Evolutionary conservation across 2,797 vertebrate genomes (phyloP), one percentile per base, ranked within the genome.

Genomic region (Margarornis squamiger): DNA sequence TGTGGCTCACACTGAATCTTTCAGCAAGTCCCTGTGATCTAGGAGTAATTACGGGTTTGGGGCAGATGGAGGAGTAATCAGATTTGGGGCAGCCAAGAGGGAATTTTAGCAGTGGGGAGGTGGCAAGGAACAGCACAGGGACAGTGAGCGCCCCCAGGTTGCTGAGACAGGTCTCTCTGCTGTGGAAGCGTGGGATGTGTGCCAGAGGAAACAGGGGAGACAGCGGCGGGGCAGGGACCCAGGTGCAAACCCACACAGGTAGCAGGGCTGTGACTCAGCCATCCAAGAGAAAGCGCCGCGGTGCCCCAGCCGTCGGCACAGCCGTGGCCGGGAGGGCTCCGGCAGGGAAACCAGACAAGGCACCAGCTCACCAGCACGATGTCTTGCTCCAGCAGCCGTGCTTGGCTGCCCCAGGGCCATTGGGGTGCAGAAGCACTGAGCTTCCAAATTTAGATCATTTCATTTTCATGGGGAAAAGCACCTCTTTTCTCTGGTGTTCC

Each of bases 181-280:
- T 39, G 34, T 0, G 1, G 21, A 19, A 24, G 27, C 2, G 12
- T 15, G 54, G 88, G 63, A 72, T 7, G 12, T 12, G 46, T 26
- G 55, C 81, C 79, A 10, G 83, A 92, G 97, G 96, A 97, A 97
- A 48, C 6, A 7, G 61, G 3, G 58, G 93, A 97, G 96, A 97
- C 95, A 0, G 90, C 12, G 36, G 86, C 9, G 0, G 74, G 82
- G 79, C 88, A 34, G 62, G 76, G 43, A 38, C 34, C 80, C 89
- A 92, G 92, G 90, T 96, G 94, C 19, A 41, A 90, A 72, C 75
- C 45, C 3, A 7, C 3, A 2, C 68, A 68, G 81, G 86, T 95
- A 93, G 86, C 51, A 11, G 85, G 67, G 88, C 72, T 1, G 10
- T 97, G 97, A 97, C 73, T 97, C 96, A 97, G 80, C 55, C 51